These are phyloP conservation scores for Notechis scutatus DNA, from an alignment of 2,113 vertebrate species.

Conservation along the genomic window DNA sequence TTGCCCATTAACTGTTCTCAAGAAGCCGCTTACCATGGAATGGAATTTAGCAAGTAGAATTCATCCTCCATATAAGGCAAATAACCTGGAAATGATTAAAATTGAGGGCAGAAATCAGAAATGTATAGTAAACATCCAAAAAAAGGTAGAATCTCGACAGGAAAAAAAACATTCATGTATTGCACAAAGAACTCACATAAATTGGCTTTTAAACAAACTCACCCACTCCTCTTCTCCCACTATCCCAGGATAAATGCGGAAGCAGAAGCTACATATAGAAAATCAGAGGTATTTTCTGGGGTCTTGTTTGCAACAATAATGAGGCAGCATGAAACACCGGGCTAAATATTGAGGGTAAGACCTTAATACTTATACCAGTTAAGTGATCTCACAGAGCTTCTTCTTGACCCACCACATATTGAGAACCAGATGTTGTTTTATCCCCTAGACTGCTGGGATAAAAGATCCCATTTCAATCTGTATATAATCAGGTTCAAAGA, in stretches of 20 bases:
- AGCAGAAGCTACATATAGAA: background rate
- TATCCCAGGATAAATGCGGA: background rate
- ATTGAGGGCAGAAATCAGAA: background rate
- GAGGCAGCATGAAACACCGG: background rate
- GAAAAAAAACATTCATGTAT: background rate
- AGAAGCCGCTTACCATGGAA: background rate
- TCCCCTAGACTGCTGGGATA: background rate
- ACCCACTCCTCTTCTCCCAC: background rate
- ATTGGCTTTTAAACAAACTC: background rate
- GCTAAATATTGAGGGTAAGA: background rate
- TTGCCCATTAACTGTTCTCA: background rate
- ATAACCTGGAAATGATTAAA: background rate
- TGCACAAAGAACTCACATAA: background rate
- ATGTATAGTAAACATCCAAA: background rate
- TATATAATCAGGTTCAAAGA: background rate
- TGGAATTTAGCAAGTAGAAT: background rate
- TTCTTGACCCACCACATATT: background rate
- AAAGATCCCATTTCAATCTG: background rate
- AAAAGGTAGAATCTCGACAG: background rate
- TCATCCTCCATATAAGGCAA: background rate
- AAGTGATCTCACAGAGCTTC: background rate
- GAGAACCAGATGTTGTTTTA: background rate
- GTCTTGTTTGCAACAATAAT: background rate
- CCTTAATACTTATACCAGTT: background rate
- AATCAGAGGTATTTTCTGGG: background rate